These are phyloP conservation scores for Heterohyrax brucei DNA, from an alignment of 2,797 vertebrate species.

Conservation along the genomic window DNA sequence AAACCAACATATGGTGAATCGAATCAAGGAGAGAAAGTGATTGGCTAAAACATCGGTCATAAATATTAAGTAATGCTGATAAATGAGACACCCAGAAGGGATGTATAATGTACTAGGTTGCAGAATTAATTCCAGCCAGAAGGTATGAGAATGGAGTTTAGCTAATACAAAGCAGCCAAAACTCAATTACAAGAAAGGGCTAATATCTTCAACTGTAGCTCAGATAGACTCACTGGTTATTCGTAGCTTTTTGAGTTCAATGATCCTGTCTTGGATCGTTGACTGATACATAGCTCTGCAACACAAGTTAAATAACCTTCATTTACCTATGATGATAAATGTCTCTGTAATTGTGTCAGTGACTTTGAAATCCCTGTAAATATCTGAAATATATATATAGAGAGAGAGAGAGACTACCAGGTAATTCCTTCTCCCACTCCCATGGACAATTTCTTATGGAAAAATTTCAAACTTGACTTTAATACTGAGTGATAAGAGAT, in stretches of 20 bases:
- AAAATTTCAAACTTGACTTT: background rate
- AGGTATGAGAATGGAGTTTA: background rate
- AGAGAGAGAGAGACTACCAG: background rate
- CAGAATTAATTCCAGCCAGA: conserved; percentile 65
- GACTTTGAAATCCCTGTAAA: background rate
- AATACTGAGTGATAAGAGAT: conserved; percentile 39
- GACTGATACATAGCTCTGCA: background rate
- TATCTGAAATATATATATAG: background rate
- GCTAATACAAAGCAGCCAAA: background rate
- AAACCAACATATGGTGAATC: conserved; percentile 48
- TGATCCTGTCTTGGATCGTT: background rate
- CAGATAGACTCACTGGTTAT: background rate
- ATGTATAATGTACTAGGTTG: conserved; percentile 13
- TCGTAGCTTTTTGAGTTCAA: background rate
- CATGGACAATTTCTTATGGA: background rate
- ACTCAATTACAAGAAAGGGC: background rate
- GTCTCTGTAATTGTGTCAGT: background rate
- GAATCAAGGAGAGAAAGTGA: conserved; percentile 47
- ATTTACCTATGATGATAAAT: background rate
- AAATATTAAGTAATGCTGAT: conserved; percentile 71
- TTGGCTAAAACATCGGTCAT: conserved; percentile 49
- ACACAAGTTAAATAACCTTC: background rate
- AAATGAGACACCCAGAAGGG: conserved; percentile 64
- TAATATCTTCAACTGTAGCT: background rate
- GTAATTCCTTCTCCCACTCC: background rate